Evolutionary conservation across 1,140 invertebrate species (phyloP).

Genomic region (Hylaeus volcanicus): DNA sequence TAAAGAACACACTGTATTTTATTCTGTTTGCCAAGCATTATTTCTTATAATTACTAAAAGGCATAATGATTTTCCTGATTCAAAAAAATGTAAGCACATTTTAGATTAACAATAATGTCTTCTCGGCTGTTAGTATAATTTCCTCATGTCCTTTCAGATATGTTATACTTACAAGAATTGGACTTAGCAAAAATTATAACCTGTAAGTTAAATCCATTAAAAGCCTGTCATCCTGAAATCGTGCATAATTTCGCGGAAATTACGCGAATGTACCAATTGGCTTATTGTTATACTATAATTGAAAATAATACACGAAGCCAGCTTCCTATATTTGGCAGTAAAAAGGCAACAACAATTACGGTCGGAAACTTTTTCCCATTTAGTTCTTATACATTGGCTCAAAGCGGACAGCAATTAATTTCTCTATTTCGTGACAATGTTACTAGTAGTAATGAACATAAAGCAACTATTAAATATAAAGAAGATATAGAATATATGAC

Average conservation of each 20-base stretch:
- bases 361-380: slow-evolving; percentile 90
- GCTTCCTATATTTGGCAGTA: slow-evolving; percentile 82
- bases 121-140: slow-evolving; percentile 20
- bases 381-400: slow-evolving; percentile 87
- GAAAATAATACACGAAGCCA: slow-evolving; percentile 89
- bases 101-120: slow-evolving; percentile 27
- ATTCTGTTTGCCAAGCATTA: slow-evolving; percentile 92
- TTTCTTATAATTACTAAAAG: slow-evolving; percentile 95
- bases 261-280: slow-evolving; percentile 92
- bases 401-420: slow-evolving; percentile 76
- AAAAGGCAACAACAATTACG: slow-evolving; percentile 76
- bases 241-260: slow-evolving; percentile 92
- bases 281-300: slow-evolving; percentile 94
- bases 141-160: slow-evolving; percentile 83
- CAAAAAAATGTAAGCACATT: slow-evolving; percentile 85
- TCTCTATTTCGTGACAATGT: slow-evolving; percentile 70
- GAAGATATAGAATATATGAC: slow-evolving; percentile 32
- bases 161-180: slow-evolving; percentile 88
- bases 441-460: background rate
- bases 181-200: slow-evolving; percentile 92
- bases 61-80: slow-evolving; percentile 89
- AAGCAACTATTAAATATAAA: background rate
- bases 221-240: slow-evolving; percentile 88
- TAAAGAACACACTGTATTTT: slow-evolving; percentile 91
- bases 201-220: slow-evolving; percentile 91